phyloP scores from a whole-genome alignment of 1,140 invertebrate genomes.

The Papilio helenus region DNA sequence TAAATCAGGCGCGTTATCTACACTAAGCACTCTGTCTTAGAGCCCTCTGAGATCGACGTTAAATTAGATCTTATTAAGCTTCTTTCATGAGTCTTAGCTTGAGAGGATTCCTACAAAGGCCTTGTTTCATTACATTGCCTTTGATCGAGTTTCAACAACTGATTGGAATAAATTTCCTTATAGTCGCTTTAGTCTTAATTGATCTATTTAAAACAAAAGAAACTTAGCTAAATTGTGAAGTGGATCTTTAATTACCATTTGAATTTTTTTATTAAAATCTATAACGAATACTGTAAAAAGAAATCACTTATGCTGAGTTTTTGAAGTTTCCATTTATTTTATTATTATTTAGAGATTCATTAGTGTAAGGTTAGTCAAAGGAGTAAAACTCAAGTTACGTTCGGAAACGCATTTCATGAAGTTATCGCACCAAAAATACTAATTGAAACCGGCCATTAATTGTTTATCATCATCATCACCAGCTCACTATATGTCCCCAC shows the following conservation, averaged over 20 bases:
- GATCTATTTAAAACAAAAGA: not conserved
- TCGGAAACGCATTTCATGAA: too few species aligned
- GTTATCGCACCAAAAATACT: too few species aligned
- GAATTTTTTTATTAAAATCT: not conserved
- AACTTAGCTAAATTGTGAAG: not conserved
- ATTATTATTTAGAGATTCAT: too few species aligned
- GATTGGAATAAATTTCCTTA: not conserved
- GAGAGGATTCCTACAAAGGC: not conserved
- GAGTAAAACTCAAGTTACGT: too few species aligned
- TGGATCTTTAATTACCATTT: too few species aligned
- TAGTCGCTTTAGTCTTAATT: not conserved
- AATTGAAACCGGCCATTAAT: too few species aligned
- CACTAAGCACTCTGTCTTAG: slow-evolving; percentile 8
- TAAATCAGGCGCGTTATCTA: slow-evolving; percentile 5
- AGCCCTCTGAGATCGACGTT: not conserved
- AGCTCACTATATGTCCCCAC: too few species aligned
- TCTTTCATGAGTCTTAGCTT: not conserved
- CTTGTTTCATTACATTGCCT: not conserved
- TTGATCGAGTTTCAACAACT: not conserved
- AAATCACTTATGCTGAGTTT: too few species aligned
- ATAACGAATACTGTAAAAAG: not conserved
- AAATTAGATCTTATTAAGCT: slow-evolving; percentile 8
- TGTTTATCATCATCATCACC: too few species aligned
- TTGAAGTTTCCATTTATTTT: too few species aligned
- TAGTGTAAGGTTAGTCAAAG: too few species aligned